Percentiles rank a stretch among this genome's conserved stretches.
phyloP scores from a whole-genome alignment of 1,140 invertebrate genomes.

The Trinorchestia longiramus region DNA sequence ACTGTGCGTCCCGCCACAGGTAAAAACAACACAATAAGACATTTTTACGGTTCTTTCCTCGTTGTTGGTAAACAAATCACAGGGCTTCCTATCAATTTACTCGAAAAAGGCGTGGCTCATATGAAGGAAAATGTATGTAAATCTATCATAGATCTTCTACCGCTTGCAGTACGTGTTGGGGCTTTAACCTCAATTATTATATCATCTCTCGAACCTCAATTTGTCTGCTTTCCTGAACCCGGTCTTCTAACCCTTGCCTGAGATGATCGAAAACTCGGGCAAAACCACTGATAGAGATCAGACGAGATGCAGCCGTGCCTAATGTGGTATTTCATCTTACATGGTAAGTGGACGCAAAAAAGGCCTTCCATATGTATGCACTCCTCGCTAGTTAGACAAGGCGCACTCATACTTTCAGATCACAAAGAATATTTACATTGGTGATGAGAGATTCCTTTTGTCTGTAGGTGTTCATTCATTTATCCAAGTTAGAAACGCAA shows the following conservation, averaged over 20 bases:
- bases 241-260: slow-evolving; percentile 9
- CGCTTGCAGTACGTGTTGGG: no score
- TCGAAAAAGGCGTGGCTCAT: background rate
- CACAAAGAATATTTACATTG: background rate
- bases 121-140: background rate
- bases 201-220: background rate
- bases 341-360: slow-evolving; percentile 27
- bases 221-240: background rate
- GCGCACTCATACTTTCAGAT: background rate
- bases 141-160: background rate
- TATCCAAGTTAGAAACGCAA: background rate
- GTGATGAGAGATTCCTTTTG: background rate
- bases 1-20: no score
- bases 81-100: background rate
- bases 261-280: background rate
- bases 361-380: background rate
- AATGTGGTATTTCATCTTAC: slow-evolving; percentile 42
- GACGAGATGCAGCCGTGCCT: slow-evolving; percentile 43
- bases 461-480: background rate
- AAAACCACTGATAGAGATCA: background rate
- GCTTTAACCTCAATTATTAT: no score
- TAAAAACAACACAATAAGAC: no score
- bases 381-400: background rate
- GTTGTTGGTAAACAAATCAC: background rate
- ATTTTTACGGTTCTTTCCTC: no score